These are phyloP conservation scores for Nasonia vitripennis DNA, from an alignment of 1,140 invertebrate genomes.

Conservation along the genomic window DNA sequence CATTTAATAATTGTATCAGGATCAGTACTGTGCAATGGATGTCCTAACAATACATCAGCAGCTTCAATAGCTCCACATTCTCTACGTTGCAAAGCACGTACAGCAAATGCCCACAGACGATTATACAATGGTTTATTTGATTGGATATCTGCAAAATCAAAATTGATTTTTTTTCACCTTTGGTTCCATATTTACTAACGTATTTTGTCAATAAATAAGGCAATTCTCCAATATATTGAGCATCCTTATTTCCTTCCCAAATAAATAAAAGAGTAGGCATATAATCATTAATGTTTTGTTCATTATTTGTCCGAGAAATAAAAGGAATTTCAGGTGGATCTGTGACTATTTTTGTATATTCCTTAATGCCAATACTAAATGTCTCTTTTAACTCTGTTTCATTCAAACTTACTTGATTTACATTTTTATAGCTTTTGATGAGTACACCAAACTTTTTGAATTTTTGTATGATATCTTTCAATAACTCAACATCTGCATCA, in stretches of 20 bases:
- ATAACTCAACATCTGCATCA: background rate
- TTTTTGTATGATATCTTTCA: background rate
- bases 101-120: slow-evolving; percentile 39
- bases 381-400: slow-evolving; percentile 2
- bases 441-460: background rate
- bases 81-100: slow-evolving; percentile 58
- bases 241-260: too few species aligned
- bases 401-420: slow-evolving; percentile 5
- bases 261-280: slow-evolving; percentile 58
- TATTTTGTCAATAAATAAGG: too few species aligned
- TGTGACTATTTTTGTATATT: background rate
- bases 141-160: too few species aligned
- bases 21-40: too few species aligned
- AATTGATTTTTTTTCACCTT: too few species aligned
- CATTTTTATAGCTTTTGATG: too few species aligned
- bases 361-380: background rate
- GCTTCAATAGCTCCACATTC: slow-evolving; percentile 66
- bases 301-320: slow-evolving; percentile 55
- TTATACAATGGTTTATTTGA: too few species aligned
- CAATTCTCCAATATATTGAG: too few species aligned
- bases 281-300: slow-evolving; percentile 63
- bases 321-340: slow-evolving; percentile 50
- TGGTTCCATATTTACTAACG: too few species aligned
- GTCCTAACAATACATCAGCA: slow-evolving; percentile 62
- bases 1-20: too few species aligned